Base-by-base conservation (phyloP, 2,797 vertebrate genomes). In the Benthosema pterotum region DNA sequence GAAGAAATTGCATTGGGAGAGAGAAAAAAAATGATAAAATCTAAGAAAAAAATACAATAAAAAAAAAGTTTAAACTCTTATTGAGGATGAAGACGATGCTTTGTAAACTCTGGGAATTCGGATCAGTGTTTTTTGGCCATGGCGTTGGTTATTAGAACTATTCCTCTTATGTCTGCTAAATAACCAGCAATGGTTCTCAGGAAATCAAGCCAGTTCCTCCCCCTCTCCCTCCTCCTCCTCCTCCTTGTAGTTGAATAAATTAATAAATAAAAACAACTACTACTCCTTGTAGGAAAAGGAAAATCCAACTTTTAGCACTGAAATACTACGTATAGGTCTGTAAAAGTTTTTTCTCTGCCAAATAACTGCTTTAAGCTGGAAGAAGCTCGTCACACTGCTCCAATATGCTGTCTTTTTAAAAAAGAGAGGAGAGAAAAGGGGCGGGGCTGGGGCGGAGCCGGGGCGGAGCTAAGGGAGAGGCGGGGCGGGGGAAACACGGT, bases 161-260 rank as follows among this genome's bases (percentile, higher is more conserved):
- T 94, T 94, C 94, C 93, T 95, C 87, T 93, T 52, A 77, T 88
- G 93, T 95, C 92, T 96, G 96, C 95, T 96, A 93, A 95, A 95
- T 96, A 94, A 97, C 96, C 95, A 97, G 95, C 95, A 95, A 83
- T 97, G 96, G 96, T 96, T 97, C 97, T 98, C 97, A 99, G 97
- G 97, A 98, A 99, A 93, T 92, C 86, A 90, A 96, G 94, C 94
- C 94, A 95, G 95, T 92, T 94, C 32, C 32, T 93, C 67, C 81
- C 87, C 86, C 50, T 53, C 38, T 66, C 74, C 88, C 93, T 80
- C 87, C 86, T 45, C 46, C 32, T 45, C 46, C 32, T 66, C 74
- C 88, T 93, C 92, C 93, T 91, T 85, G 80, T 90, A 88, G 89
- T 91, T 93, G 92, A 92, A 93, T 93, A 62, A 60, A 60, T 18